Conservation (phyloP, 1,140 invertebrate genomes). For the Drosophila virilis region DNA sequence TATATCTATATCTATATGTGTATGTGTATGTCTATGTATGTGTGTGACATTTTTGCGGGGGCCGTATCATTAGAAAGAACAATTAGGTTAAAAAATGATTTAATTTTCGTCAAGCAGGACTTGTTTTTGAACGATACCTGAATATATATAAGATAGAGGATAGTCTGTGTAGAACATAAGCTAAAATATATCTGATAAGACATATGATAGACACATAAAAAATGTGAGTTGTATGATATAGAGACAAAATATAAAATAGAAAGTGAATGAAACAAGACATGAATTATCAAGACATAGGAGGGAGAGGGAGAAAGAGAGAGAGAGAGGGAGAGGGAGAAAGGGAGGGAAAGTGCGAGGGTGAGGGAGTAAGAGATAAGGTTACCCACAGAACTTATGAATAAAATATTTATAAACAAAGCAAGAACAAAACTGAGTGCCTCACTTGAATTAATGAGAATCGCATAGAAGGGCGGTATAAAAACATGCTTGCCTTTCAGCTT, state of each 20-base stretch:
- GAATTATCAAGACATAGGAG: not conserved
- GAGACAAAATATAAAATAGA: too few species aligned
- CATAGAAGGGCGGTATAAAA: not conserved
- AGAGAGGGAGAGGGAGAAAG: not conserved
- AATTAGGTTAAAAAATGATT: slow-evolving; percentile 32
- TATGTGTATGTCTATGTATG: not conserved
- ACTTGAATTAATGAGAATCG: not conserved
- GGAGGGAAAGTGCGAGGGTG: not conserved
- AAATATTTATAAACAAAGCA: too few species aligned
- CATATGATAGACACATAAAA: too few species aligned
- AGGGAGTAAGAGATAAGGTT: too few species aligned
- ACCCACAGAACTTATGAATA: too few species aligned
- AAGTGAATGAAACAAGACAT: too few species aligned
- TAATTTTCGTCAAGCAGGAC: not conserved
- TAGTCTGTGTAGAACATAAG: too few species aligned
- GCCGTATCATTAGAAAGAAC: slow-evolving; percentile 7
- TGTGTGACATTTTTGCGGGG: not conserved
- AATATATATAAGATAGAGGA: too few species aligned
- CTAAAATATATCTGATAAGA: too few species aligned
- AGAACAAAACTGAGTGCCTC: too few species aligned
- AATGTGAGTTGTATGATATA: too few species aligned
- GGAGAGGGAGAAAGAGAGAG: not conserved
- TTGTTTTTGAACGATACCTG: not conserved
- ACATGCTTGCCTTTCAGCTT: too few species aligned
- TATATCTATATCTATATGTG: not conserved